Base-by-base conservation (phyloP, 2,797 vertebrate genomes). In the Sebastolobus alascanus region DNA sequence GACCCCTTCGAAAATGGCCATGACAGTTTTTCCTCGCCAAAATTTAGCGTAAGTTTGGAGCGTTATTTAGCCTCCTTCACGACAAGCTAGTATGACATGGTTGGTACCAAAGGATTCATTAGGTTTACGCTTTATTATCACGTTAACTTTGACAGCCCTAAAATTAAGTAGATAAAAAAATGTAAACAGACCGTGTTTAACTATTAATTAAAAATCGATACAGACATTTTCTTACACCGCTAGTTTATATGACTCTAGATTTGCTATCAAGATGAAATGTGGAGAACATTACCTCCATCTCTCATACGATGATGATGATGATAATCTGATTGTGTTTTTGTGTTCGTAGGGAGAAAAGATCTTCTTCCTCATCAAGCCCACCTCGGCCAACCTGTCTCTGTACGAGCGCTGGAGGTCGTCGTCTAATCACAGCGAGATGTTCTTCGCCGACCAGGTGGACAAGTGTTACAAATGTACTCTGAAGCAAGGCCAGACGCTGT, bases 361-460 rank as follows among this genome's bases (percentile, higher is more conserved):
- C 89, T 99, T 99, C 94, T 99, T 98, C 95, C 96, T 99, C 88
- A 99, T 99, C 96, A 98, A 99, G 90, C 98, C 99, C 60, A 97
- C 97, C 29, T 97, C 97, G 2, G 99, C 99, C 86, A 99, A 99
- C 94, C 97, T 99, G 90, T 99, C 99, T 66, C 94, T 99, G 25
- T 99, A 98, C 1, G 99, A 99, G 89, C 97, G 98, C 85, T 99
- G 99, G 99, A 97, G 96, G 54, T 99, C 98, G 0, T 98, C 99
- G 50, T 97, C 98, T 76, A 99, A 98, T 95, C 97, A 99, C 95
- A 97, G 96, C 0, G 99, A 99, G 90, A 99, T 99, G 99, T 99
- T 99, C 94, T 99, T 99, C 75, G 99, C 98, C 1, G 98, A 99
- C 92, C 98, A 99, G 93, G 99, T 99, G 92, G 98, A 99, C 94